Conservation (phyloP, 2,888 invertebrate species). For the Nephrocerus scutellatus region DNA sequence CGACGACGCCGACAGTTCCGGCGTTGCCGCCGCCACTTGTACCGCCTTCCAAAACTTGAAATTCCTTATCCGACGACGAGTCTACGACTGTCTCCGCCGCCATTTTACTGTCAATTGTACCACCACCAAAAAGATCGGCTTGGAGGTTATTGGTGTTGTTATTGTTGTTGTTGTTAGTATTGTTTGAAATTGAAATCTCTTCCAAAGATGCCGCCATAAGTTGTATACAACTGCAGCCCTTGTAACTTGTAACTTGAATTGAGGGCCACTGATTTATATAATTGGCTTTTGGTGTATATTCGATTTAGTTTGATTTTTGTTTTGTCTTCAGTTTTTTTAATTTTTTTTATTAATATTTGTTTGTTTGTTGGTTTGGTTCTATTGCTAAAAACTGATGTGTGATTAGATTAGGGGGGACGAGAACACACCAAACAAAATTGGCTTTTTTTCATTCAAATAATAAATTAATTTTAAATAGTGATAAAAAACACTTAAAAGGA, state of each 20-base stretch:
- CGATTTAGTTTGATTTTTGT: slow-evolving; percentile 11
- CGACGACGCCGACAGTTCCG: not conserved
- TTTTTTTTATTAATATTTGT: slow-evolving; percentile 9
- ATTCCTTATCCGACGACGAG: slow-evolving; percentile 20
- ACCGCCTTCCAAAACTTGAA: slow-evolving; percentile 20
- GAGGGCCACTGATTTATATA: slow-evolving; percentile 7
- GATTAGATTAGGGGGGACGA: no score
- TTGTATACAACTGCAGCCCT: slow-evolving; percentile 13
- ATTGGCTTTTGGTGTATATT: slow-evolving; percentile 18
- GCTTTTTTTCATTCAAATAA: slow-evolving; percentile 11
- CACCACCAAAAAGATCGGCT: not conserved
- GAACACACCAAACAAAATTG: no score
- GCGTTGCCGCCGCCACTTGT: slow-evolving; percentile 16
- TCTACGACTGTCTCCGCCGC: slow-evolving; percentile 15
- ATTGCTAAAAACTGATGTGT: no score
- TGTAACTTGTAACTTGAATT: slow-evolving; percentile 10
- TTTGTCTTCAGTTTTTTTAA: slow-evolving; percentile 5
- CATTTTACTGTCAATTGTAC: slow-evolving; percentile 18
- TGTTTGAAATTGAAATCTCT: not conserved
- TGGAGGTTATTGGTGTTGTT: slow-evolving; percentile 18
- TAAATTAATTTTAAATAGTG: slow-evolving; percentile 4
- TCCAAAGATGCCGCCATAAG: slow-evolving; percentile 10
- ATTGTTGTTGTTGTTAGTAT: slow-evolving; percentile 8
- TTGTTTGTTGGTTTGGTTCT: slow-evolving; percentile 1
- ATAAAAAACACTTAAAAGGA: slow-evolving; percentile 11